Percentiles rank a stretch among this genome's conserved stretches.
phyloP scores from a whole-genome alignment of 2,888 invertebrate genomes.

The Timema podura region DNA sequence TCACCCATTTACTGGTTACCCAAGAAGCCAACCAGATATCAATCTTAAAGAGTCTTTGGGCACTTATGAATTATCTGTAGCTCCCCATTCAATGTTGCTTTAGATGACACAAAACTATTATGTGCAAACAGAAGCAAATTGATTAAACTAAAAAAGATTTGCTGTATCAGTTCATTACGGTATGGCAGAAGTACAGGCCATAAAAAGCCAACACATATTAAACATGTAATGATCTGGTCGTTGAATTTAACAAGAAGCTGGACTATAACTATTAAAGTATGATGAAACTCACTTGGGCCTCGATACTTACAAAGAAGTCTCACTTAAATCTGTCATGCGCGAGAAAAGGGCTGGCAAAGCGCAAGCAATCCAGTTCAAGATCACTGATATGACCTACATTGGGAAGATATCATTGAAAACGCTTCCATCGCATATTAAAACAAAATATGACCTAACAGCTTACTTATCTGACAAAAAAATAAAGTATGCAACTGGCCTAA shows the following conservation, averaged over 20 bases:
- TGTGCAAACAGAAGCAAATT: background rate
- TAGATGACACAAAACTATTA: background rate
- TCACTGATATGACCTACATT: too few species aligned
- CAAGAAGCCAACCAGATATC: conserved; percentile 1
- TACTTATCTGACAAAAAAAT: background rate
- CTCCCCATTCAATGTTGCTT: background rate
- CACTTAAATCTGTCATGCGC: conserved; percentile 1
- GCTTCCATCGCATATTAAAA: background rate
- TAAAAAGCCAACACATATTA: background rate
- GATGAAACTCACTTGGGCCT: conserved; percentile 11
- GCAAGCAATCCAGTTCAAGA: too few species aligned
- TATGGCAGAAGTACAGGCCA: conserved; percentile 18
- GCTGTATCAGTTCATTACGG: background rate
- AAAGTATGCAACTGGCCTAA: too few species aligned
- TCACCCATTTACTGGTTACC: background rate
- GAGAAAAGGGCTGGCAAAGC: too few species aligned
- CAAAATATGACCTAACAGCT: background rate
- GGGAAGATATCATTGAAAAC: too few species aligned
- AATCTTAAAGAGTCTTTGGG: background rate
- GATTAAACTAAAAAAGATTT: background rate
- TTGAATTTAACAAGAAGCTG: conserved; percentile 1
- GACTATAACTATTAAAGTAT: background rate
- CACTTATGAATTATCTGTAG: conserved; percentile 11
- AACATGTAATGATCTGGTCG: conserved; percentile 18
- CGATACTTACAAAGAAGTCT: conserved; percentile 12